Evolutionary conservation across 2,888 invertebrate genomes (phyloP), one percentile per base, ranked within the genome.

Genomic region (Tribolium freemani): DNA sequence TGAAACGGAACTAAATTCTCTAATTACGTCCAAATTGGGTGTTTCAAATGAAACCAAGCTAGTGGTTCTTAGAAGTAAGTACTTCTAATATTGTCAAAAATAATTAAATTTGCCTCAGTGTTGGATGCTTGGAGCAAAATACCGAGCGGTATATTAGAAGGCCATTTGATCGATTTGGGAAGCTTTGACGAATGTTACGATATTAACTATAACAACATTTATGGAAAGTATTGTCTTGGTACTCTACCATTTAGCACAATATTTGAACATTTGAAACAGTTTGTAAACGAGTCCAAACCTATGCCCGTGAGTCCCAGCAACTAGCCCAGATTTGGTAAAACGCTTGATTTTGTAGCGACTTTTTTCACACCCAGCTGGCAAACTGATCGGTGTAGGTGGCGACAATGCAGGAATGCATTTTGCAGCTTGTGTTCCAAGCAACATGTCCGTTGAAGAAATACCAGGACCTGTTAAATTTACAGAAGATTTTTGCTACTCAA

Each of bases 181-280:
- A 60, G 53, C 61, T 72, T 68, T 50, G 72, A 72, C 8, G 72
- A 72, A 26, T 72, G 72, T 48, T 68, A 67, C 10, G 38, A 31
- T 3, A 60, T 72, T 9, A 10, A 53, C 8, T 8, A 61, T 21
- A 61, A 60, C 11, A n/a, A 13, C 1, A 30, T 72, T n/a, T 54
- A 61, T 20, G 72, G 72, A 5, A 72, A 72, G 11, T 72, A 69
- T 45, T 72, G 72, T 38, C 9, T 72, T 0, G 61, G 67, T 5
- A 60, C 46, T n/a, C 26, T 54, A 10, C 10, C 20, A 11, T 8
- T 16, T 10, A 31, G 38, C 10, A 9, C 11, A 13, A 13, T 16
- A 16, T 16, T 16, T 16, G 16, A 11, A 13, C 10, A 11, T 5
- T 21, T 54, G 2, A n/a, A 30, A 30, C 5, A n/a, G 26, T 31